Evolutionary conservation across 2,888 invertebrate species (phyloP).

Genomic region (Dilophus febrilis): DNA sequence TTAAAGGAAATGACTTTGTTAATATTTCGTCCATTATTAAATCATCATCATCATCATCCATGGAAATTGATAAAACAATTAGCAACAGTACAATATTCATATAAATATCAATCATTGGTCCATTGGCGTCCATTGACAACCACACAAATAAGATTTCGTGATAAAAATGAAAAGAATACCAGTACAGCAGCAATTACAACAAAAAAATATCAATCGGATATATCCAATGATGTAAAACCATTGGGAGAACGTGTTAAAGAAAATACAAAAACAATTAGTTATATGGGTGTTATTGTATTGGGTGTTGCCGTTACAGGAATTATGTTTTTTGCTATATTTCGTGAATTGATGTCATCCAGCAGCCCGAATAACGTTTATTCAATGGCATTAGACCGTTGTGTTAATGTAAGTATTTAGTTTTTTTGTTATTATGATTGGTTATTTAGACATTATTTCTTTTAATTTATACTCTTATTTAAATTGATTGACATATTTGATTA

Average conservation of each 20-base stretch:
- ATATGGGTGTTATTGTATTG: conserved; percentile 61
- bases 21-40: too few relatives aligned
- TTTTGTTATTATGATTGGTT: neutral
- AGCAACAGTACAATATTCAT: too few relatives aligned
- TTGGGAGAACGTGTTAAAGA: conserved; percentile 69
- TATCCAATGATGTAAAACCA: conserved; percentile 40
- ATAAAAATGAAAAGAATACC: too few relatives aligned
- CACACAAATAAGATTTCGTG: too few relatives aligned
- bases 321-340: conserved; percentile 68
- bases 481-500: conserved; percentile 16
- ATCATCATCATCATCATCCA: too few relatives aligned
- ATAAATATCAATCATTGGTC: too few relatives aligned
- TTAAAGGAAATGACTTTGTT: too few relatives aligned
- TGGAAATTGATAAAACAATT: too few relatives aligned
- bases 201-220: conserved; percentile 8
- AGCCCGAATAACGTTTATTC: conserved; percentile 76
- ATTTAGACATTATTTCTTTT: too few relatives aligned
- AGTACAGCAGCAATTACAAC: too few relatives aligned
- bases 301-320: conserved; percentile 68
- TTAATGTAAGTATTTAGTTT: conserved; percentile 29
- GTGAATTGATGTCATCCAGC: conserved; percentile 73
- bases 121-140: too few relatives aligned
- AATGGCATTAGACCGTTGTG: conserved; percentile 57
- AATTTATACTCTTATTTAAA: neutral
- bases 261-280: conserved; percentile 75